phyloP scores from a whole-genome alignment of 2,888 invertebrate genomes.

The Formica aserva region DNA sequence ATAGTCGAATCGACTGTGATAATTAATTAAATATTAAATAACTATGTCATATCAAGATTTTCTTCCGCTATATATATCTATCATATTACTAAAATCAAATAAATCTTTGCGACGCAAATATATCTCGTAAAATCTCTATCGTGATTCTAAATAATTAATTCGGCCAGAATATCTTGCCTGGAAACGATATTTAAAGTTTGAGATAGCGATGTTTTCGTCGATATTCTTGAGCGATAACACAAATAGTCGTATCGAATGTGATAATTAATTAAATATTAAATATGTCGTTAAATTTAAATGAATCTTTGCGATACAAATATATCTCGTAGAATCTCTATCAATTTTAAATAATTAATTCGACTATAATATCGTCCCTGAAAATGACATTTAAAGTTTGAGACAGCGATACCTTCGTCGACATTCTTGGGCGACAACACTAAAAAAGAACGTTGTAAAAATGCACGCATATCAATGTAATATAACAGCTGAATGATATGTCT shows the following conservation, averaged over 20 bases:
- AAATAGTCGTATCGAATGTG: neutral
- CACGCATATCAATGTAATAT: conserved; percentile 37
- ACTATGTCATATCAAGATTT: neutral
- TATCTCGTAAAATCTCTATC: neutral
- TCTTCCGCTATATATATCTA: no score
- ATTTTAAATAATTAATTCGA: conserved; percentile 14
- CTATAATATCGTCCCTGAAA: neutral
- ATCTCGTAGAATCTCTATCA: neutral
- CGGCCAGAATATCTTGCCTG: neutral
- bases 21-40: conserved; percentile 7
- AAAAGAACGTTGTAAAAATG: conserved; percentile 34
- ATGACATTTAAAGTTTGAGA: neutral
- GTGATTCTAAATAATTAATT: conserved; percentile 22
- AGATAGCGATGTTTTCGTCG: neutral
- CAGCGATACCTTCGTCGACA: neutral
- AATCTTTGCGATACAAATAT: neutral
- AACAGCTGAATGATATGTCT: conserved; percentile 53
- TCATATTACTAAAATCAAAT: neutral
- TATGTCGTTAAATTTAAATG: neutral
- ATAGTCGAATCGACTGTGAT: neutral
- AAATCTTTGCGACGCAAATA: neutral
- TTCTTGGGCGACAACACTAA: neutral
- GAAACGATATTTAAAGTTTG: neutral
- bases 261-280: conserved; percentile 7
- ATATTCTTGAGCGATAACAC: neutral